Conservation (phyloP, 1,140 invertebrate genomes). For the Linepithema humile region DNA sequence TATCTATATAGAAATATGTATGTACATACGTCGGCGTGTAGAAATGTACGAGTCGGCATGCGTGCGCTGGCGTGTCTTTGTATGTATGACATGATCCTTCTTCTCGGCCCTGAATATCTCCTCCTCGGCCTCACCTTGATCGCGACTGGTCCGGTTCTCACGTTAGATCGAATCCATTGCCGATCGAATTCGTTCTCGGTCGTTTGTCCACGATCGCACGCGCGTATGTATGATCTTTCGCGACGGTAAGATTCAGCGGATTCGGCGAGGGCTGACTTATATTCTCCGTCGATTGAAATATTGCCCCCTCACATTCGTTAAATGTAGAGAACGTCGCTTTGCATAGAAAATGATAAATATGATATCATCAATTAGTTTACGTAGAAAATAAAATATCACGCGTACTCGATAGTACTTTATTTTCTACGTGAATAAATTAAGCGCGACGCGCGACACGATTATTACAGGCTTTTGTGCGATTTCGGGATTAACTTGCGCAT, state of each 20-base stretch:
- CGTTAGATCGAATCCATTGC: slow-evolving; percentile 75
- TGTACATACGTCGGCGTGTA: neutral
- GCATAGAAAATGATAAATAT: neutral
- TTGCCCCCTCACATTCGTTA: neutral
- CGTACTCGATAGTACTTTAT: too few relatives aligned
- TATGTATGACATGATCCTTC: slow-evolving; percentile 73
- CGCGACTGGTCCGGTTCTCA: slow-evolving; percentile 80
- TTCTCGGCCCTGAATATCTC: slow-evolving; percentile 72
- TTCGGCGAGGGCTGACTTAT: slow-evolving; percentile 13
- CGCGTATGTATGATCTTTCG: neutral
- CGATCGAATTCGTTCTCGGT: slow-evolving; percentile 77
- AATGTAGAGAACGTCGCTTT: neutral
- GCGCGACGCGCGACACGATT: neutral
- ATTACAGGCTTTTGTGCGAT: too few relatives aligned
- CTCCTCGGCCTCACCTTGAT: slow-evolving; percentile 72
- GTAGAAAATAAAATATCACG: too few relatives aligned
- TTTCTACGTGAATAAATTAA: too few relatives aligned
- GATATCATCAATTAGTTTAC: neutral
- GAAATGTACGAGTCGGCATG: slow-evolving; percentile 5
- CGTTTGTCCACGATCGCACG: slow-evolving; percentile 47
- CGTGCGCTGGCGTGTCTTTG: neutral
- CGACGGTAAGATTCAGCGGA: neutral
- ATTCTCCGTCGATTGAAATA: neutral
- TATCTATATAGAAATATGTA: slow-evolving; percentile 10
- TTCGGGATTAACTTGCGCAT: too few relatives aligned